Evolutionary conservation across 2,888 invertebrate species (phyloP).

Genomic region (Drosophila vallismaia): DNA sequence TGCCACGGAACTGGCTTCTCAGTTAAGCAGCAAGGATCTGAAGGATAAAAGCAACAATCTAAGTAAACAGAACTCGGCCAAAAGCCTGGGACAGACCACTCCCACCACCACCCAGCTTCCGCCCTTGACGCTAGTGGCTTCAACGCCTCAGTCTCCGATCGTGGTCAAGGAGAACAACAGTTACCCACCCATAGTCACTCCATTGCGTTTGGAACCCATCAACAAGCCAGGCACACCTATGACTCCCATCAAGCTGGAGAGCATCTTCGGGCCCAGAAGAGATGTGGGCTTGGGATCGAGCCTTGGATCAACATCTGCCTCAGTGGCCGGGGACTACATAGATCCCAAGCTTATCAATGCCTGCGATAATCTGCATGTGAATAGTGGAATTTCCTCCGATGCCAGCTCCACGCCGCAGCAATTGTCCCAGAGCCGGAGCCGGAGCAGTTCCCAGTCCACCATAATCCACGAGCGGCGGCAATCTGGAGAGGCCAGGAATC

Average conservation of each 20-base stretch:
- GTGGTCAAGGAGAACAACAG: slow-evolving; percentile 47
- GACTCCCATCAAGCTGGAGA: slow-evolving; percentile 67
- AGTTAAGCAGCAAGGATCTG: slow-evolving; percentile 75
- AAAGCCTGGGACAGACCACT: slow-evolving; percentile 62
- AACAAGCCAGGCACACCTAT: slow-evolving; percentile 24
- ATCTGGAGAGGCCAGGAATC: slow-evolving; percentile 77
- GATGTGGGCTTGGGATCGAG: slow-evolving; percentile 6
- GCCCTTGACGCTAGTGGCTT: slow-evolving; percentile 46
- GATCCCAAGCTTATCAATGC: slow-evolving; percentile 88
- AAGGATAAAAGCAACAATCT: slow-evolving; percentile 83
- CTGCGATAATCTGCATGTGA: slow-evolving; percentile 88
- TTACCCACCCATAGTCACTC: slow-evolving; percentile 45
- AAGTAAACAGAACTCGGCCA: slow-evolving; percentile 83
- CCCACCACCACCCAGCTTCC: slow-evolving; percentile 58
- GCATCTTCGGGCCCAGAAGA: slow-evolving; percentile 53
- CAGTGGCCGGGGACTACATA: slow-evolving; percentile 83
- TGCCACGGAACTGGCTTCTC: slow-evolving; percentile 20
- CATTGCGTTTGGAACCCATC: slow-evolving; percentile 64
- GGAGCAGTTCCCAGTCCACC: slow-evolving; percentile 72
- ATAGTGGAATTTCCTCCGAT: slow-evolving; percentile 66
- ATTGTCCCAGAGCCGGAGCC: slow-evolving; percentile 42
- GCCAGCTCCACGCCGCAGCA: slow-evolving; percentile 68
- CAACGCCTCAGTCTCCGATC: slow-evolving; percentile 11
- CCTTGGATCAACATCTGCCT: background rate
- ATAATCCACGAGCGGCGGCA: slow-evolving; percentile 67